A percentile compares a stretch with the other conserved stretches of the same genome.
phyloP scores from a whole-genome alignment of 1,140 invertebrate genomes.

The Probaryconus sp. region DNA sequence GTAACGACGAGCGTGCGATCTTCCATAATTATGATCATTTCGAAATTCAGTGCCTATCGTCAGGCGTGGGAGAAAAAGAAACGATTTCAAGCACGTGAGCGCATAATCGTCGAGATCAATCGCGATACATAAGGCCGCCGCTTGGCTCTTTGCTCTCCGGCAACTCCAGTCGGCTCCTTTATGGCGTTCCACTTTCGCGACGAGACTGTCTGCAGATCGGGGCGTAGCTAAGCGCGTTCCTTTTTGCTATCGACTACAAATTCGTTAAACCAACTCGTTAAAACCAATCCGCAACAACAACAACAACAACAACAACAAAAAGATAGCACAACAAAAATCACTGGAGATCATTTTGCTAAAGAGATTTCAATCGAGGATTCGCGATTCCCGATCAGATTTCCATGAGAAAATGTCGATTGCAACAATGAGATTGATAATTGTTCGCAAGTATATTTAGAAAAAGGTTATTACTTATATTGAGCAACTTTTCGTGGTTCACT shows the following conservation, averaged over 20 bases:
- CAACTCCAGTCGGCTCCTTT: constrained; percentile 74
- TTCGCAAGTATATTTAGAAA: too few relatives aligned
- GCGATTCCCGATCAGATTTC: too few relatives aligned
- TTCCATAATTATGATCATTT: constrained; percentile 60
- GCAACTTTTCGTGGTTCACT: too few relatives aligned
- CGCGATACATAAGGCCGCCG: constrained; percentile 61
- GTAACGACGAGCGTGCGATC: constrained; percentile 59
- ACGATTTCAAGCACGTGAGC: constrained; percentile 66
- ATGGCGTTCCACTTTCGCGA: constrained; percentile 78
- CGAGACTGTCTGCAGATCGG: constrained; percentile 71
- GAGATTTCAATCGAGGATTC: too few relatives aligned
- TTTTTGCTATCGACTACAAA: constrained; percentile 16
- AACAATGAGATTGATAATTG: too few relatives aligned
- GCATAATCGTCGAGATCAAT: constrained; percentile 65
- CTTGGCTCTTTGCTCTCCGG: constrained; percentile 29
- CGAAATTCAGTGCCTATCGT: constrained; percentile 50
- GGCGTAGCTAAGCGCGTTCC: constrained; percentile 68
- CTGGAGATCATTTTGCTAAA: too few relatives aligned
- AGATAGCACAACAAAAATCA: too few relatives aligned
- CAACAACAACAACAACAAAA: too few relatives aligned
- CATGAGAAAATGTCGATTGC: too few relatives aligned
- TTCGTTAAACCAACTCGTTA: too few relatives aligned
- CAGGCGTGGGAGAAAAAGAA: constrained; percentile 68
- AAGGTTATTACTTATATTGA: too few relatives aligned
- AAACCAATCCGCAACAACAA: too few relatives aligned